phyloP scores from a whole-genome alignment of 30 jellyfish, hydroid and myxozoan species.

The Phacellophora camtschatica region DNA sequence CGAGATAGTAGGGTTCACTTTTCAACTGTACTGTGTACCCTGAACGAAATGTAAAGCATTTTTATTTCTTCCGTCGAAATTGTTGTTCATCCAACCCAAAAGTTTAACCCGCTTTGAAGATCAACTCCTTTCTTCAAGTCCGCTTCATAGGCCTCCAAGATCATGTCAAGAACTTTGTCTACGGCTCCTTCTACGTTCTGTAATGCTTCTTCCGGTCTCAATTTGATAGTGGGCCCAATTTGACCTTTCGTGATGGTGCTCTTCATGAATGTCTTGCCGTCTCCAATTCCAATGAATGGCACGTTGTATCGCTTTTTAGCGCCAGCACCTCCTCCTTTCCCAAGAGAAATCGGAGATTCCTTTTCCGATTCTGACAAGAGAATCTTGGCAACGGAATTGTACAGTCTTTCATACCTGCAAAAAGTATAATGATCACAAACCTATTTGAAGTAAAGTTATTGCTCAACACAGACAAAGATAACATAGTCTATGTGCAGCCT shows the following conservation, averaged over 20 bases:
- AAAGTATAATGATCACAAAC: not conserved
- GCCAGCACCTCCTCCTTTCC: constrained; percentile 22
- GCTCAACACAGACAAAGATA: not conserved
- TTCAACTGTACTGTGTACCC: too few relatives aligned
- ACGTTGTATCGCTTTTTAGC: constrained; percentile 3
- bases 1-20: too few relatives aligned
- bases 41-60: too few relatives aligned
- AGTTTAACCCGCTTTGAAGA: too few relatives aligned
- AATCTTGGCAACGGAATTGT: constrained; percentile 53
- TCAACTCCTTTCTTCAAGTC: constrained; percentile 3
- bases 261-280: constrained; percentile 14
- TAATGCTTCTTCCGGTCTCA: constrained; percentile 10
- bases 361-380: not conserved
- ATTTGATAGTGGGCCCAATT: not conserved
- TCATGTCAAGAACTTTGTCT: constrained; percentile 9
- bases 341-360: constrained; percentile 25
- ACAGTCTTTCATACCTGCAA: constrained; percentile 44
- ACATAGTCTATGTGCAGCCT: not conserved
- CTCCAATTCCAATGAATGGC: constrained; percentile 32
- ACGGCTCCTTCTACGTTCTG: constrained; percentile 16
- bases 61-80: too few relatives aligned
- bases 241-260: not conserved
- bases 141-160: constrained; percentile 1
- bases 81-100: too few relatives aligned
- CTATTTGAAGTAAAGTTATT: too few relatives aligned